phyloP scores from a whole-genome alignment of 2,888 invertebrate species.

The Plebejus melissa region DNA sequence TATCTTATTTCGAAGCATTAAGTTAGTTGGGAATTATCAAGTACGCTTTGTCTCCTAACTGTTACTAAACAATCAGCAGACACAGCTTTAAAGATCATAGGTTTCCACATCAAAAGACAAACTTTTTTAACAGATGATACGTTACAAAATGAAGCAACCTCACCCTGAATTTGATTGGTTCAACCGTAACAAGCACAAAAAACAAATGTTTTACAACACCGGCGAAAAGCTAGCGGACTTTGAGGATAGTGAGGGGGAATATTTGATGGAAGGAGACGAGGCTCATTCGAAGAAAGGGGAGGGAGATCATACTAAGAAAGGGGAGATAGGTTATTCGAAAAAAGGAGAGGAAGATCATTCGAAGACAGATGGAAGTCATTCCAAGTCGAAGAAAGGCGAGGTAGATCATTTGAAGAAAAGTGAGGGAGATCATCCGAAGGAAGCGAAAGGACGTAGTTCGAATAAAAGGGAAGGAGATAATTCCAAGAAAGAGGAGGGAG shows the following conservation, averaged over 20 bases:
- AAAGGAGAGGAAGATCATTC: neutral
- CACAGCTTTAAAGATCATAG: neutral
- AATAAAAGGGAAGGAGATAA: neutral
- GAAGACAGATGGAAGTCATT: neutral
- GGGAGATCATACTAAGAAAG: neutral
- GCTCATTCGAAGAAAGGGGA: neutral
- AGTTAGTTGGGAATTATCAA: too few species aligned
- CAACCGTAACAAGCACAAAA: slow-evolving; percentile 59
- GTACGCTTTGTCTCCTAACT: neutral
- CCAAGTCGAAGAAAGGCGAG: neutral
- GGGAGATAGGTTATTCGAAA: neutral
- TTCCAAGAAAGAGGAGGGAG: neutral
- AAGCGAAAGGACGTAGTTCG: neutral
- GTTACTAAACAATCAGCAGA: neutral
- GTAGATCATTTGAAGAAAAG: neutral
- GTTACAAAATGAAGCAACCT: slow-evolving; percentile 68
- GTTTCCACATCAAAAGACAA: neutral
- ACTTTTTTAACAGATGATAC: slow-evolving; percentile 54
- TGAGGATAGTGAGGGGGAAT: slow-evolving; percentile 51
- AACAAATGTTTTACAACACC: slow-evolving; percentile 54
- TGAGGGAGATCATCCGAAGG: neutral
- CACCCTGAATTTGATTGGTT: slow-evolving; percentile 72
- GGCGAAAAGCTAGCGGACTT: slow-evolving; percentile 66
- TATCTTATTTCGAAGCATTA: neutral
- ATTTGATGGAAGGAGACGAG: neutral